Conservation (phyloP, 64 coral and sea anemone genomes). For the Orbicella faveolata region DNA sequence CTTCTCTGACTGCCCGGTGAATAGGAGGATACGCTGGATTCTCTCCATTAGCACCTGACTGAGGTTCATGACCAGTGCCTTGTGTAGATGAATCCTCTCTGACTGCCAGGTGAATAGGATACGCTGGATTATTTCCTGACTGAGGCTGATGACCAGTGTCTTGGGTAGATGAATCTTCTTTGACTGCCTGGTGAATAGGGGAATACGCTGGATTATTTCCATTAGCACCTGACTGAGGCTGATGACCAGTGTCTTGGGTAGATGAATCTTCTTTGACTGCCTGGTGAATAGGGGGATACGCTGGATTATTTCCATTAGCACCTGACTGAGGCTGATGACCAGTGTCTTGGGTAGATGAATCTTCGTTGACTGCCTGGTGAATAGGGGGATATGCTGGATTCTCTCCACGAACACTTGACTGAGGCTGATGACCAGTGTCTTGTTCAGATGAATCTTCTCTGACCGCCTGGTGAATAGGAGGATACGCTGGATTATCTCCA, state of each 20-base stretch:
- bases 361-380: background rate
- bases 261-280: background rate
- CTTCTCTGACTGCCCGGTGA: background rate
- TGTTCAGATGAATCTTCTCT: background rate
- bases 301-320: background rate
- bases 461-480: background rate
- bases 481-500: background rate
- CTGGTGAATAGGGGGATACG: background rate
- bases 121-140: background rate
- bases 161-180: no score
- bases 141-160: background rate
- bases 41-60: background rate
- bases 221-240: background rate
- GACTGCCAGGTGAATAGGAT: background rate
- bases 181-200: background rate
- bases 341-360: background rate
- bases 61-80: background rate
- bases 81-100: no score
- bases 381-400: slow-evolving; percentile 14
- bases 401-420: no score
- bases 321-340: background rate
- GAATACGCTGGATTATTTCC: background rate
- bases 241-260: background rate
- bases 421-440: background rate
- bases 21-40: background rate